These are phyloP conservation scores for Cynopterus brachyotis DNA, from an alignment of 2,113 vertebrate species.

Conservation along the genomic window DNA sequence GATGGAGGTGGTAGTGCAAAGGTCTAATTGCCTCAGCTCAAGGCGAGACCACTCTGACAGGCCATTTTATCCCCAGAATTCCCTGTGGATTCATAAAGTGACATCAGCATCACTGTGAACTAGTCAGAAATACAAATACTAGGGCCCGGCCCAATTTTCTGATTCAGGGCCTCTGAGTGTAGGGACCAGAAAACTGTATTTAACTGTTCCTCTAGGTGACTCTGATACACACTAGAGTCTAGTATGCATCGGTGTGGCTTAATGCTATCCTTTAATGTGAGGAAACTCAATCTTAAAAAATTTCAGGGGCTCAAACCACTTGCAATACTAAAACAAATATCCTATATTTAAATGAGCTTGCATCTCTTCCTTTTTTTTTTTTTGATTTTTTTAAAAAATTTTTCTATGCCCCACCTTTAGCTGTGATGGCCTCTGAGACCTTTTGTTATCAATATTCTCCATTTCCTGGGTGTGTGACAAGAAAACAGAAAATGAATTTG, in stretches of 20 bases:
- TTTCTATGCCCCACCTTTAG: neutral
- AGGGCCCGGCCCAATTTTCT: neutral
- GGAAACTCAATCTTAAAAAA: neutral
- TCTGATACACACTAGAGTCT: neutral
- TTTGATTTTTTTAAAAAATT: too few relatives aligned
- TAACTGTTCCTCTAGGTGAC: neutral
- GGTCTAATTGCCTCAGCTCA: neutral
- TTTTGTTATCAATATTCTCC: neutral
- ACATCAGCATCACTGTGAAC: neutral
- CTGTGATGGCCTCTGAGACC: neutral
- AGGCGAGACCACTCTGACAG: neutral
- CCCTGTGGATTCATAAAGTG: neutral
- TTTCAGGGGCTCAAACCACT: neutral
- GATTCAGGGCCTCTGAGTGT: neutral
- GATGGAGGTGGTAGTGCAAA: neutral
- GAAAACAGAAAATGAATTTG: neutral
- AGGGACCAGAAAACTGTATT: neutral
- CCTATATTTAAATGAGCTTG: neutral
- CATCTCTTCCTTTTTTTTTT: too few relatives aligned
- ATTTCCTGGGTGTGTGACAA: neutral
- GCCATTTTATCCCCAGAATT: neutral
- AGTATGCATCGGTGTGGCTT: neutral
- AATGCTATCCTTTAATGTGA: neutral
- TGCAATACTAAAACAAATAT: neutral
- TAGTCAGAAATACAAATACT: neutral